Base-by-base conservation (phyloP, 2,888 invertebrate species). In the Myathropa florea region DNA sequence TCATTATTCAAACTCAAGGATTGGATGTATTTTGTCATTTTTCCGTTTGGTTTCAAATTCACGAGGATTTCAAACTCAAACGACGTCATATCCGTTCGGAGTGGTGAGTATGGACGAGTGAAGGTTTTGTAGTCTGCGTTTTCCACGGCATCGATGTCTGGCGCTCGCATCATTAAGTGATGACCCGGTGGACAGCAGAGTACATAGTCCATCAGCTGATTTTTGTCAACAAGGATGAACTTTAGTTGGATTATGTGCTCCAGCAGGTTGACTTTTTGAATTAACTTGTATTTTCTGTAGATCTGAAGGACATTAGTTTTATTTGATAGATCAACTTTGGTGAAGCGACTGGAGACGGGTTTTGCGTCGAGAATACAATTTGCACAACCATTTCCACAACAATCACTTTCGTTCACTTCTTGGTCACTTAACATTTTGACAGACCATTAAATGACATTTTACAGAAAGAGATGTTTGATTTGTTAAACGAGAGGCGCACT, bases 1-100 rank as follows among this genome's bases (percentile, higher is more conserved):
- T 92, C 86, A 73, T 94, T 93, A 1, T 94, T 94, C 39, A 91
- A 88, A 68, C 91, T 89, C 89, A 95, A 91, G 33, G 91, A 89
- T 76, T 90, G 92, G 64, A 96, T 91, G 65, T 93, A 93, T 79
- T 92, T 92, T 1, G 96, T 95, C 92, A 96, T 95, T 64, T 92
- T 88, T 0, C 96, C 96, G 83, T 92, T 89, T 1, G 92, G 90
- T 92, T 95, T 95, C 67, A 94, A 91, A 92, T 95, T 95, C 0
- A 96, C 93, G 60, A 96, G 89, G 70, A 96, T 93, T 88, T 94
- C 93, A 91, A 96, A 96, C 88, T 91, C 89, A 73, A 91, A 89
- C 36, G 88, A 63, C 7, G 57, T 76, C 46, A 76, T 76, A 83
- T 92, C 89, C 46, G 90, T 89, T 90, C 91, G 91, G 77, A 90